Evolutionary conservation across 2,797 vertebrate species (phyloP), one percentile per base, ranked within the genome.

Genomic region (Spondyliosoma cantharus): DNA sequence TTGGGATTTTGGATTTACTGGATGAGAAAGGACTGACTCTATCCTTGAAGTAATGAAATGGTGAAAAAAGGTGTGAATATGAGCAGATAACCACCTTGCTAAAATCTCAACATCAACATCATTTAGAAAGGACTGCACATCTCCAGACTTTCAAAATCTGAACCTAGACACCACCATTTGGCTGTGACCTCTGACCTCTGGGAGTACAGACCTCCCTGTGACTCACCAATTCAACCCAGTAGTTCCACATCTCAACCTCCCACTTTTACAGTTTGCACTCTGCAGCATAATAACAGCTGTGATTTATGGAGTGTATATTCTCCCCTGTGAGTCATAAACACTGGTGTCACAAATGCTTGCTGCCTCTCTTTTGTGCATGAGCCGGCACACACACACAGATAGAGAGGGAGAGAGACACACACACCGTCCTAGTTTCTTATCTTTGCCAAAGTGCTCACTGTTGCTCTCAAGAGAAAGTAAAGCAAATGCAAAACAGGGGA

Each of bases 141-240:
- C 25, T 71, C 17, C 73, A 85, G 64, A 78, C 52, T 71, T 78
- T 79, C 71, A 67, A 61, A 62, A 42, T 27, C 22, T 72, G 53
- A 67, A 65, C 45, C 64, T 22, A 75, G 48, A 73, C 27, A 5
- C 16, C 1, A 37, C 42, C 60, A 74, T 75, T 67, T 68, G 43
- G 52, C 62, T 27, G 32, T 80, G 86, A 86, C 83, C 86, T 88
- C 57, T 82, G 80, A 91, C 75, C 84, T 83, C 46, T 72, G 22
- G 46, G 71, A 75, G 65, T 13, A 27, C 24, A 74, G 60, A 42
- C 60, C 27, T 76, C 52, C 58, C 37, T 25, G 52, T 80, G 57
- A 85, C 52, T 81, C 76, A 79, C n/a, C 60, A 59, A 52, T 37
- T 71, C 46, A 74, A 48, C 66, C 29, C 75, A 71, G 6, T 48